Evolutionary conservation across 2,797 vertebrate genomes (phyloP).

Genomic region (Pitangus sulphuratus): DNA sequence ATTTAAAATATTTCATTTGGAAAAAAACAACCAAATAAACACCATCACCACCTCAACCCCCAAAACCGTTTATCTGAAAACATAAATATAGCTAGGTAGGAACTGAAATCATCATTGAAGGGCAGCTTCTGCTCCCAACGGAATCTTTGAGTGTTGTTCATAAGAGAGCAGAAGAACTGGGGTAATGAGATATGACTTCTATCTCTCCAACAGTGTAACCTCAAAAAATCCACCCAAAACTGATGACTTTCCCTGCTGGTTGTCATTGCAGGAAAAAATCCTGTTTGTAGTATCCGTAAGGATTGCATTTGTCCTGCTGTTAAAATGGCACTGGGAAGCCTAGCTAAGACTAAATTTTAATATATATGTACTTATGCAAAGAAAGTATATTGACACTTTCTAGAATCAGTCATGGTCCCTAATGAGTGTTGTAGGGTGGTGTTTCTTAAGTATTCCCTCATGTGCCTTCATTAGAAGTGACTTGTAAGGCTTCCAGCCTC

Average conservation of each 20-base stretch:
- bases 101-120: background rate
- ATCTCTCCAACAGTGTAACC: background rate
- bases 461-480: background rate
- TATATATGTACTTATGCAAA: background rate
- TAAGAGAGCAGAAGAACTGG: background rate
- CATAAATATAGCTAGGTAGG: background rate
- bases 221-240: background rate
- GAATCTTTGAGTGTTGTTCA: background rate
- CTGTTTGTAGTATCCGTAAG: background rate
- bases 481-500: background rate
- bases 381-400: background rate
- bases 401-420: background rate
- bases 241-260: background rate
- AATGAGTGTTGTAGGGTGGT: background rate
- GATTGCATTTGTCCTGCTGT: background rate
- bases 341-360: background rate
- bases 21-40: background rate
- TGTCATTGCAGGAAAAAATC: background rate
- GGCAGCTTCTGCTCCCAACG: background rate
- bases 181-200: background rate
- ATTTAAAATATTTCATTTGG: background rate
- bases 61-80: background rate
- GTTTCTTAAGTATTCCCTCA: background rate
- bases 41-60: background rate
- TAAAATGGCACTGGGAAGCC: background rate